Evolutionary conservation across 2,113 vertebrate species (phyloP).

Genomic region (Guaruba guarouba): DNA sequence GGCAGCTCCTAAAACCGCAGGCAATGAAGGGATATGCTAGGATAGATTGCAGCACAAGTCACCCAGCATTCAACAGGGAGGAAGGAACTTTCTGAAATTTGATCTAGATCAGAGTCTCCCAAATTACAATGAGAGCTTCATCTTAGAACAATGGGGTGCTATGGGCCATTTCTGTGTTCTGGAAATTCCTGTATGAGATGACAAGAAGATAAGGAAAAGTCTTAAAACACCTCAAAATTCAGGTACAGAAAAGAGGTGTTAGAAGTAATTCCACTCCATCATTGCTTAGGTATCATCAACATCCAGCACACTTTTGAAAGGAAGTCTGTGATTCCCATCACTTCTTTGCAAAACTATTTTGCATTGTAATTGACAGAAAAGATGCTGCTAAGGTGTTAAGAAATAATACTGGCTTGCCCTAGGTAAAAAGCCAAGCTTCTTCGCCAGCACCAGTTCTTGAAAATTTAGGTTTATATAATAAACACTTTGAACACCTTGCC

Average conservation of each 20-base stretch:
- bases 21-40: not conserved
- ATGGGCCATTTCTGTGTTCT: not conserved
- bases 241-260: not conserved
- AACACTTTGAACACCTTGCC: not conserved
- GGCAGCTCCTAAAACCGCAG: not conserved
- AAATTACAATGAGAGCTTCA: not conserved
- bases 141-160: not conserved
- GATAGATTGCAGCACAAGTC: not conserved
- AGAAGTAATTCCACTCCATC: not conserved
- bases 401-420: not conserved
- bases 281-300: not conserved
- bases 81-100: not conserved
- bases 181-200: not conserved
- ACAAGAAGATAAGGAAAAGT: not conserved
- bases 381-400: not conserved
- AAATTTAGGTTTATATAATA: not conserved
- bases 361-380: not conserved
- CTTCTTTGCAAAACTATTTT: not conserved
- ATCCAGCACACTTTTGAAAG: not conserved
- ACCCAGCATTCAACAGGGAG: not conserved
- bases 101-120: not conserved
- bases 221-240: not conserved
- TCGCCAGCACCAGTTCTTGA: not conserved
- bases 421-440: not conserved
- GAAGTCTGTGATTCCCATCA: not conserved